Evolutionary conservation across 2,888 invertebrate genomes (phyloP).

Genomic region (Thyatira batis): DNA sequence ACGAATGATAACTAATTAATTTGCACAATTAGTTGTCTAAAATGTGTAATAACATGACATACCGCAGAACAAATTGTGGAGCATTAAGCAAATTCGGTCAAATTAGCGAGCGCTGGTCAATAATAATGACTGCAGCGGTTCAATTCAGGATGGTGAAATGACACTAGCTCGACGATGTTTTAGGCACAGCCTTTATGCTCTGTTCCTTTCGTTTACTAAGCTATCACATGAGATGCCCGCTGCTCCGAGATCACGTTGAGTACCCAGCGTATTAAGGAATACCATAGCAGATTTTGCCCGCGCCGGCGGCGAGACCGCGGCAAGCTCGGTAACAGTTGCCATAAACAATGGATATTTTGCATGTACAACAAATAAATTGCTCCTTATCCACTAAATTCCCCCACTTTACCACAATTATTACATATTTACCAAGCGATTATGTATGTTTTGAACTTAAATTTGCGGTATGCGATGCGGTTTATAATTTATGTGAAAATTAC

Average conservation of each 20-base stretch:
- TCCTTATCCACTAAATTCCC: not conserved
- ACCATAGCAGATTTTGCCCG: slow-evolving; percentile 41
- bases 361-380: not conserved
- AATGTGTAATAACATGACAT: slow-evolving; percentile 35
- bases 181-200: no score
- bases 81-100: slow-evolving; percentile 66
- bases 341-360: not conserved
- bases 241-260: no score
- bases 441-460: slow-evolving; percentile 1
- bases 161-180: no score
- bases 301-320: slow-evolving; percentile 27
- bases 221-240: no score
- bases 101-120: slow-evolving; percentile 61
- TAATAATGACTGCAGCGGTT: slow-evolving; percentile 54
- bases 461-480: not conserved
- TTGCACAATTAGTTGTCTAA: slow-evolving; percentile 25
- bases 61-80: slow-evolving; percentile 54
- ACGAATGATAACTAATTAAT: not conserved
- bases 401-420: not conserved
- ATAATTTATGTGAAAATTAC: not conserved
- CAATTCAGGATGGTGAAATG: no score
- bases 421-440: not conserved
- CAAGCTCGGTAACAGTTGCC: slow-evolving; percentile 29
- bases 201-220: no score
- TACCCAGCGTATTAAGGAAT: no score